A percentile compares a stretch with the other conserved stretches of the same genome.
Evolutionary conservation across 1,140 invertebrate species (phyloP).

Genomic region (Atta cephalotes): DNA sequence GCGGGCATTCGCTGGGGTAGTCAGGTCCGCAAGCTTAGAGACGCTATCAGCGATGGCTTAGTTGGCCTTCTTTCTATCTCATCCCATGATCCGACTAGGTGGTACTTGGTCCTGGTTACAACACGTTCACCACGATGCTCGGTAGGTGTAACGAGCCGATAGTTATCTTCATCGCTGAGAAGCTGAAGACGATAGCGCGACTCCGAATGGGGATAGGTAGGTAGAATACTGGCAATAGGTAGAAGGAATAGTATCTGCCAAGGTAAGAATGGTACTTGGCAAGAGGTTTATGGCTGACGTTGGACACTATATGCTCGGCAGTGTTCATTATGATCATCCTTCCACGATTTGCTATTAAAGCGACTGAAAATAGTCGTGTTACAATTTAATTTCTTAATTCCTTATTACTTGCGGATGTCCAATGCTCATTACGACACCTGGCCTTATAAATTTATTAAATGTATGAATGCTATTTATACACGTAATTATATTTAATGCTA

Average conservation of each 20-base stretch:
- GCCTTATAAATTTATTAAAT: no score
- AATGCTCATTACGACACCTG: no score
- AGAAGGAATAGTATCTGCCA: constrained; percentile 51
- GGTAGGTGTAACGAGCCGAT: constrained; percentile 80
- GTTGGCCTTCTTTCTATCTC: constrained; percentile 79
- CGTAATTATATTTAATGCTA: no score
- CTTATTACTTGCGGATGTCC: no score
- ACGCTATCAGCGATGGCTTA: constrained; percentile 81
- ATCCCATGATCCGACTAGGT: constrained; percentile 77
- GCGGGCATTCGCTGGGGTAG: constrained; percentile 52
- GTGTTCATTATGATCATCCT: constrained; percentile 38
- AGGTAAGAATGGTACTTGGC: constrained; percentile 53
- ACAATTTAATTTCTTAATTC: background rate
- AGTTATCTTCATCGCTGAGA: constrained; percentile 79
- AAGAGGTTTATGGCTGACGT: constrained; percentile 42
- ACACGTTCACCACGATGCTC: constrained; percentile 61
- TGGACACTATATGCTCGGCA: constrained; percentile 36
- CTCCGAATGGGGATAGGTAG: constrained; percentile 63
- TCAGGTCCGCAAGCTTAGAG: constrained; percentile 75
- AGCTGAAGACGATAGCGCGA: constrained; percentile 71
- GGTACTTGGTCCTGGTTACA: constrained; percentile 71
- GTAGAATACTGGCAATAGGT: constrained; percentile 59
- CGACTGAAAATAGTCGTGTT: background rate
- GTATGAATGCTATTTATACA: no score
- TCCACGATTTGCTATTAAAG: background rate